Percentiles rank a stretch among this genome's conserved stretches.
Evolutionary conservation across 2,797 vertebrate genomes (phyloP).

Genomic region (Sebastes oblongus): DNA sequence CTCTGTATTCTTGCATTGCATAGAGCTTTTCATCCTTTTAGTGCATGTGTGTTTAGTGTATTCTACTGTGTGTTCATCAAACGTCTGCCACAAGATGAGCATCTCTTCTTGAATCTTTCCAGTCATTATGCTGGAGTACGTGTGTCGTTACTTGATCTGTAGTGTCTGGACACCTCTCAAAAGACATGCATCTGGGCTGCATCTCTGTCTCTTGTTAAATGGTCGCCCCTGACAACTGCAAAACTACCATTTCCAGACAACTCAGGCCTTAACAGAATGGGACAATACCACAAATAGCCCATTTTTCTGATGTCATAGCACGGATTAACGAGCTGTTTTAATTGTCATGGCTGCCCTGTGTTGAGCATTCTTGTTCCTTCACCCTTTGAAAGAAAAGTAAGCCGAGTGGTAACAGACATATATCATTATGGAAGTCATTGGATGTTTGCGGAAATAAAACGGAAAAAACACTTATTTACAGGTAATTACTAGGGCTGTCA

Average conservation of each 20-base stretch:
- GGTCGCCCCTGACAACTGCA: background rate
- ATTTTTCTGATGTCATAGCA: conserved; percentile 16
- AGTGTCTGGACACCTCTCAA: background rate
- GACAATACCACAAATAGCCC: conserved; percentile 10
- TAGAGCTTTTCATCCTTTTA: no score
- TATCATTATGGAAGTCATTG: background rate
- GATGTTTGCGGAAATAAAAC: background rate
- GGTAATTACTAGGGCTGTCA: background rate
- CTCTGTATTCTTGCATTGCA: no score
- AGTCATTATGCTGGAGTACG: no score
- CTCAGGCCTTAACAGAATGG: conserved; percentile 1
- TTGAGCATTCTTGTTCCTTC: background rate
- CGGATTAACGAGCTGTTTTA: conserved; percentile 47
- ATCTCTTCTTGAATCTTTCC: no score
- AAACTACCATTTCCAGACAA: background rate
- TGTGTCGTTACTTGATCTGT: no score
- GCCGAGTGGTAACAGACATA: background rate
- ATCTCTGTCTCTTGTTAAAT: background rate
- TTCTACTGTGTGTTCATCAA: no score
- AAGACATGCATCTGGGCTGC: background rate
- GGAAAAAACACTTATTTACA: background rate
- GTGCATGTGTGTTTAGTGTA: no score
- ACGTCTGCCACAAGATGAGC: no score
- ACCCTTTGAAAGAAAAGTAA: background rate
- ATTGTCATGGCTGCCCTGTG: conserved; percentile 18